Percentiles rank a stretch among this genome's conserved stretches.
Conservation (phyloP, 2,888 invertebrate genomes). For the Herminia tarsipennalis region DNA sequence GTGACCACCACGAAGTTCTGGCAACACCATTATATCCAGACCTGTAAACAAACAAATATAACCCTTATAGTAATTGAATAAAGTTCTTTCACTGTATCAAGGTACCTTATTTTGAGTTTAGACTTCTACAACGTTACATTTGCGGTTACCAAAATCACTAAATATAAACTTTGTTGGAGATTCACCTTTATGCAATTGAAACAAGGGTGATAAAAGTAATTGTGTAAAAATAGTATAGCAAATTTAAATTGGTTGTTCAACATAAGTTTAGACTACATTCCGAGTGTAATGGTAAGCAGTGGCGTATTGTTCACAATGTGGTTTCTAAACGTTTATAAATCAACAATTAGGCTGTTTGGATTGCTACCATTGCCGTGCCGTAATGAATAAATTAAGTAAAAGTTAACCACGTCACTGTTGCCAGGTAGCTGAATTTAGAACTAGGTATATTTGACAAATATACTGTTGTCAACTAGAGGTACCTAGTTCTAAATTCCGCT, state of each 20-base stretch:
- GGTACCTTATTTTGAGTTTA: slow-evolving; percentile 45
- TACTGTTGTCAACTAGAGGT: too few relatives aligned
- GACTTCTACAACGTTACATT: slow-evolving; percentile 54
- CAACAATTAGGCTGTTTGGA: slow-evolving; percentile 47
- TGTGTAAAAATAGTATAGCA: slow-evolving; percentile 20
- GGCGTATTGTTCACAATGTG: slow-evolving; percentile 61
- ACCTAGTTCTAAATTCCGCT: too few relatives aligned
- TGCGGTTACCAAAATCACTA: slow-evolving; percentile 51
- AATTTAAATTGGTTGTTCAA: slow-evolving; percentile 42
- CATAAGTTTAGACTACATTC: slow-evolving; percentile 77
- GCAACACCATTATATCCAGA: slow-evolving; percentile 47
- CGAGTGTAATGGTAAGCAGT: slow-evolving; percentile 61
- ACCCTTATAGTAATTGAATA: slow-evolving; percentile 40
- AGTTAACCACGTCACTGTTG: not conserved
- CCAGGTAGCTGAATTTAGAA: not conserved
- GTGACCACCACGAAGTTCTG: slow-evolving; percentile 72
- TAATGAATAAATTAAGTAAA: slow-evolving; percentile 23
- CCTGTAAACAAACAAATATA: slow-evolving; percentile 42
- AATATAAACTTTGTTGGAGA: slow-evolving; percentile 21
- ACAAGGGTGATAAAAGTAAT: slow-evolving; percentile 21
- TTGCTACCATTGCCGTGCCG: not conserved
- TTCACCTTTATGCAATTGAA: slow-evolving; percentile 31
- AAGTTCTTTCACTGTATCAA: slow-evolving; percentile 40
- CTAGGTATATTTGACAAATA: too few relatives aligned
- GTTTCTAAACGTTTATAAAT: slow-evolving; percentile 58